Conservation (phyloP, 2,888 invertebrate species). For the Drosophila anomalata region DNA sequence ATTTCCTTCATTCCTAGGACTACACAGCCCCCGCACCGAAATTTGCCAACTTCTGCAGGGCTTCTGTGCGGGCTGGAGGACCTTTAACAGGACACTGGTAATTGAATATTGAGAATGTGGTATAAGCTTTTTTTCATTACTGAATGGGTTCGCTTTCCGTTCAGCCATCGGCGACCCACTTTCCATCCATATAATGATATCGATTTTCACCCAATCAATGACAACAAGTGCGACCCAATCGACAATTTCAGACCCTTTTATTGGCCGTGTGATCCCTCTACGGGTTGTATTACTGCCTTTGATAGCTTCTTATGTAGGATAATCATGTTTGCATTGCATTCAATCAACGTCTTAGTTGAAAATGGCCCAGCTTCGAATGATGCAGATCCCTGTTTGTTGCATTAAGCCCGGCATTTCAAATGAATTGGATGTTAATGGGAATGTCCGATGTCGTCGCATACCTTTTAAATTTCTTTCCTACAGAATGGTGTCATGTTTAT, state of each 20-base stretch:
- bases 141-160: background rate
- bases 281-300: slow-evolving; percentile 23
- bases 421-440: background rate
- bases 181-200: slow-evolving; percentile 29
- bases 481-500: slow-evolving; percentile 61
- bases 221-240: slow-evolving; percentile 30
- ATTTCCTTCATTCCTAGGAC: background rate
- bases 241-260: slow-evolving; percentile 29
- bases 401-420: background rate
- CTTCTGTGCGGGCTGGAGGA: slow-evolving; percentile 6
- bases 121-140: slow-evolving; percentile 33
- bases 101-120: slow-evolving; percentile 41
- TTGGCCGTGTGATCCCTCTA: slow-evolving; percentile 22
- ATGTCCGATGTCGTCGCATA: background rate
- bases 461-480: slow-evolving; percentile 18
- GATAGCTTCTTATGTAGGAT: slow-evolving; percentile 17
- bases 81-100: slow-evolving; percentile 36
- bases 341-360: slow-evolving; percentile 14
- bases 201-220: slow-evolving; percentile 45
- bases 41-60: slow-evolving; percentile 22
- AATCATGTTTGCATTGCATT: slow-evolving; percentile 21
- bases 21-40: slow-evolving; percentile 3
- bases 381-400: background rate
- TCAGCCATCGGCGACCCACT: slow-evolving; percentile 26
- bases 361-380: background rate